These are phyloP conservation scores for Dysmachus trigonus DNA, from an alignment of 2,888 invertebrate genomes.

Conservation along the genomic window DNA sequence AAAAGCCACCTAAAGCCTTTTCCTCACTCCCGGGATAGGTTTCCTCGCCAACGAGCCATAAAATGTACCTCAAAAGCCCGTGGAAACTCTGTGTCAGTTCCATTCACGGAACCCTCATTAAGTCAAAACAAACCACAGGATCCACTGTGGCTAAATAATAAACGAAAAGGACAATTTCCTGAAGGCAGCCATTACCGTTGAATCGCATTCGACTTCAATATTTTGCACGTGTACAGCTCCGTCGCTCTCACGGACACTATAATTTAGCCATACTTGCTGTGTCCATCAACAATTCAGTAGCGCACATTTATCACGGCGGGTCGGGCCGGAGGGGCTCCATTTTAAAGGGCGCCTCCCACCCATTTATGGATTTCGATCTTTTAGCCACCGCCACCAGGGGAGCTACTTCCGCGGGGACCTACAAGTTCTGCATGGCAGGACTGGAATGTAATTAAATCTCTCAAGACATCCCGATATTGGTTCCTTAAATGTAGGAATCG, in stretches of 20 bases:
- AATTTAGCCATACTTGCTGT: neutral
- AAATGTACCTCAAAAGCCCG: neutral
- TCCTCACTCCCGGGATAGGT: neutral
- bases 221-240: neutral
- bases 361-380: neutral
- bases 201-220: neutral
- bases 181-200: neutral
- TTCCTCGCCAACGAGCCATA: neutral
- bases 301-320: neutral
- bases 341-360: neutral
- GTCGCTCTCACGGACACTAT: neutral
- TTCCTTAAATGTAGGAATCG: neutral
- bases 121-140: neutral
- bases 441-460: conserved; percentile 28
- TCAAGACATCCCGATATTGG: neutral
- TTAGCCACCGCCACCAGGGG: neutral
- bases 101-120: neutral
- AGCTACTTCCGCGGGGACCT: neutral
- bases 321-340: neutral
- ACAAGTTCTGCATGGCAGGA: neutral
- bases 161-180: conserved; percentile 18
- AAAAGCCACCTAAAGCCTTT: neutral
- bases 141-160: neutral
- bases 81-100: neutral
- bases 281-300: conserved; percentile 1